phyloP scores from a whole-genome alignment of 2,113 vertebrate species.

The Ctenomys sociabilis region DNA sequence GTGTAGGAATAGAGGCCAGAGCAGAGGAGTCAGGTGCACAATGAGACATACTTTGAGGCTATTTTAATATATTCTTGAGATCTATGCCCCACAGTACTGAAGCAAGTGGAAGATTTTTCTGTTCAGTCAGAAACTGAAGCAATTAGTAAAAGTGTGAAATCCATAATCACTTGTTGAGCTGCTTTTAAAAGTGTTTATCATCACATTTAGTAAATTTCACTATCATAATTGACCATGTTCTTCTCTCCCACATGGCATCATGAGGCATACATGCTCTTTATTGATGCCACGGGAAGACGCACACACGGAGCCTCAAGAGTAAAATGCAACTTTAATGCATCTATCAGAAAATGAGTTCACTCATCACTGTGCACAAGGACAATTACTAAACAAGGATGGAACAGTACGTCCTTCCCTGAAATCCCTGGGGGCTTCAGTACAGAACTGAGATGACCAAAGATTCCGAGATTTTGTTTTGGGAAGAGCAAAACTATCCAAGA shows the following conservation, averaged over 20 bases:
- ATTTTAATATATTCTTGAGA: conserved; percentile 64
- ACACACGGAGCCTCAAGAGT: conserved; percentile 58
- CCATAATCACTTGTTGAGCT: conserved; percentile 83
- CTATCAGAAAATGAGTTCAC: conserved; percentile 63
- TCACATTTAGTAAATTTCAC: conserved; percentile 82
- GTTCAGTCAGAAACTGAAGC: conserved; percentile 79
- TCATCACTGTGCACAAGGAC: conserved; percentile 56
- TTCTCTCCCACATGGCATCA: conserved; percentile 76
- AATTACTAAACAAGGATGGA: conserved; percentile 67
- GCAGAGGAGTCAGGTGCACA: not conserved
- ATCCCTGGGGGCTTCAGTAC: conserved; percentile 48
- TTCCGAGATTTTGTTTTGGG: not conserved
- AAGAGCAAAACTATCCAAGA: conserved; percentile 39
- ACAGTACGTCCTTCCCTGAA: conserved; percentile 58
- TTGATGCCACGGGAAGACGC: conserved; percentile 63
- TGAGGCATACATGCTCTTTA: conserved; percentile 67
- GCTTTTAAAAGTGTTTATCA: conserved; percentile 82
- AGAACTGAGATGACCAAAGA: conserved; percentile 43
- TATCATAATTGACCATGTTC: conserved; percentile 80
- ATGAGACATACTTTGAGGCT: conserved; percentile 13
- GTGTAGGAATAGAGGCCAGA: not conserved
- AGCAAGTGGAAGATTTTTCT: conserved; percentile 73
- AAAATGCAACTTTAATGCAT: conserved; percentile 65
- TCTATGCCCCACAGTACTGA: conserved; percentile 53
- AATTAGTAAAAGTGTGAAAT: conserved; percentile 84